phyloP scores from a whole-genome alignment of 2,888 invertebrate genomes.

The Schizotus pectinicornis region DNA sequence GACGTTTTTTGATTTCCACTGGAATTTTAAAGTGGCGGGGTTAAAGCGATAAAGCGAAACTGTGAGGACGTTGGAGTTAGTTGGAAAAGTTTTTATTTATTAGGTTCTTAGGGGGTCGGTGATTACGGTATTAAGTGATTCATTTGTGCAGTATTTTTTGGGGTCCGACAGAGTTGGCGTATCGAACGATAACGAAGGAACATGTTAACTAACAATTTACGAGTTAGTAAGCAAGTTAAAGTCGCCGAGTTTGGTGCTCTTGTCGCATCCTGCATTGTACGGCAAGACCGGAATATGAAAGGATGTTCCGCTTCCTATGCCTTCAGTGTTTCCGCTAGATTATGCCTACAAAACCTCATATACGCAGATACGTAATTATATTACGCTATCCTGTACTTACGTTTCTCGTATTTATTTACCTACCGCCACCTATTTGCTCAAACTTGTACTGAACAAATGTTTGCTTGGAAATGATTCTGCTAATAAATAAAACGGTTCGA shows the following conservation, averaged over 20 bases:
- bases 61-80: conserved; percentile 16
- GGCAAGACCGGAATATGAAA: conserved; percentile 43
- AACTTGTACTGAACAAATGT: conserved; percentile 24
- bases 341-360: conserved; percentile 42
- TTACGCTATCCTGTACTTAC: conserved; percentile 33
- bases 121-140: conserved; percentile 33
- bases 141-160: conserved; percentile 33
- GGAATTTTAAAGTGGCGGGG: no score
- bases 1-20: no score
- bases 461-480: conserved; percentile 20
- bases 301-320: conserved; percentile 45
- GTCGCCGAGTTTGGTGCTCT: conserved; percentile 32
- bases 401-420: conserved; percentile 25
- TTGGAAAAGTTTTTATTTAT: conserved; percentile 32
- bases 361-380: conserved; percentile 41
- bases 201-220: conserved; percentile 39
- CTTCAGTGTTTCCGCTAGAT: conserved; percentile 43
- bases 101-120: conserved; percentile 26
- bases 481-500: conserved; percentile 24
- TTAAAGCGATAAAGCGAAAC: conserved; percentile 18
- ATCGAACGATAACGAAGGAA: conserved; percentile 34
- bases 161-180: conserved; percentile 23
- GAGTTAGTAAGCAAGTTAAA: conserved; percentile 40
- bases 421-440: conserved; percentile 23
- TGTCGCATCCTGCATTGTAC: conserved; percentile 41